phyloP scores from a whole-genome alignment of 2,797 vertebrate species.

The Nothura maculosa region DNA sequence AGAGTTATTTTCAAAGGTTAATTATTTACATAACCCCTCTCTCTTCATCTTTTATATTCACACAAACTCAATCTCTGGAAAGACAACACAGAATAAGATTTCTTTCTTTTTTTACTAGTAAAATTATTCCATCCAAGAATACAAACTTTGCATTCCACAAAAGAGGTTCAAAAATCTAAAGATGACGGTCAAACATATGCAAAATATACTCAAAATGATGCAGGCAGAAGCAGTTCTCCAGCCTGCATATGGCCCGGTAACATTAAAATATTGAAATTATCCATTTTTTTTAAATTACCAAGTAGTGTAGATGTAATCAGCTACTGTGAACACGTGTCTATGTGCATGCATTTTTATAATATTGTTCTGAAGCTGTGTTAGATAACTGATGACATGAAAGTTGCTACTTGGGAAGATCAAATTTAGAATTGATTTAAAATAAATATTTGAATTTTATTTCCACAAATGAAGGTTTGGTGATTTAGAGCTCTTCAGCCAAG shows the following conservation, averaged over 20 bases:
- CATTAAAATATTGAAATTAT: background rate
- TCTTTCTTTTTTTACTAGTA: background rate
- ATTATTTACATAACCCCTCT: constrained; percentile 78
- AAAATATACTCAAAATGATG: background rate
- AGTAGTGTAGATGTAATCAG: background rate
- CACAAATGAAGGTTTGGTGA: background rate
- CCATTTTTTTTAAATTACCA: background rate
- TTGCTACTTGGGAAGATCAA: background rate
- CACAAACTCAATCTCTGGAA: constrained; percentile 24
- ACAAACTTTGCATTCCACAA: background rate
- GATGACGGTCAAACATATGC: background rate
- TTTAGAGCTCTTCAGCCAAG: background rate
- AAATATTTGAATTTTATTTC: background rate
- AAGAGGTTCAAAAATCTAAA: background rate
- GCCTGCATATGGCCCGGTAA: background rate
- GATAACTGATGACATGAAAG: background rate
- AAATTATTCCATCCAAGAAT: background rate
- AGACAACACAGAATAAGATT: background rate
- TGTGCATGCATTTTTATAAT: background rate
- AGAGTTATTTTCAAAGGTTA: constrained; percentile 81
- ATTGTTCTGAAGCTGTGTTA: background rate
- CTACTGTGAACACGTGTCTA: background rate
- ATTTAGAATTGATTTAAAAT: background rate
- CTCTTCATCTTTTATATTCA: constrained; percentile 52
- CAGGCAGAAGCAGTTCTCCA: background rate